Evolutionary conservation across 1,140 invertebrate genomes (phyloP).

Genomic region (Caenorhabditis brenneri): DNA sequence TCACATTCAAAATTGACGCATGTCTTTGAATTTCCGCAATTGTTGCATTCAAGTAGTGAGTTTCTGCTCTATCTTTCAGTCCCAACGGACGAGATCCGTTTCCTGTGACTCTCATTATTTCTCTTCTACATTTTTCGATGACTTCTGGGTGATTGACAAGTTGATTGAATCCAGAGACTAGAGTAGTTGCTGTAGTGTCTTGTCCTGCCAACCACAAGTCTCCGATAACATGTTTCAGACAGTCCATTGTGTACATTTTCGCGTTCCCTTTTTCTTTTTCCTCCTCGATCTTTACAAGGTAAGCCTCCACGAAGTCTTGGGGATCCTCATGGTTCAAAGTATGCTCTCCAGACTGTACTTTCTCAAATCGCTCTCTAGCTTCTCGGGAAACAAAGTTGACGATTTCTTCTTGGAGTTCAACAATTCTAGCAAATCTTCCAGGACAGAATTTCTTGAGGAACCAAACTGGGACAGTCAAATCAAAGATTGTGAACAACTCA

Average conservation of each 20-base stretch:
- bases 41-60: conserved; percentile 38
- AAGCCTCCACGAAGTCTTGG: background rate
- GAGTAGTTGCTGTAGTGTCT: conserved; percentile 31
- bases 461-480: background rate
- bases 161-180: conserved; percentile 14
- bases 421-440: background rate
- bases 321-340: background rate
- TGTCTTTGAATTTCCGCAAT: conserved; percentile 48
- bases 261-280: background rate
- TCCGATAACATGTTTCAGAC: background rate
- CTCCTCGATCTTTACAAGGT: background rate
- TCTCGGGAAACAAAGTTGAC: background rate
- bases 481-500: background rate
- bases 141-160: conserved; percentile 48
- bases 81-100: background rate
- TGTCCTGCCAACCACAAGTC: conserved; percentile 45
- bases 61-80: conserved; percentile 28
- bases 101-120: background rate
- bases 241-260: background rate
- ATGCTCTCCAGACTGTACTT: background rate
- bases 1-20: conserved; percentile 50
- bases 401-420: background rate
- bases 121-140: background rate
- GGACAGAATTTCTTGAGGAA: background rate
- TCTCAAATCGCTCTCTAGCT: background rate